Conservation (phyloP, 1,140 invertebrate species). For the Camponotus pennsylvanicus region DNA sequence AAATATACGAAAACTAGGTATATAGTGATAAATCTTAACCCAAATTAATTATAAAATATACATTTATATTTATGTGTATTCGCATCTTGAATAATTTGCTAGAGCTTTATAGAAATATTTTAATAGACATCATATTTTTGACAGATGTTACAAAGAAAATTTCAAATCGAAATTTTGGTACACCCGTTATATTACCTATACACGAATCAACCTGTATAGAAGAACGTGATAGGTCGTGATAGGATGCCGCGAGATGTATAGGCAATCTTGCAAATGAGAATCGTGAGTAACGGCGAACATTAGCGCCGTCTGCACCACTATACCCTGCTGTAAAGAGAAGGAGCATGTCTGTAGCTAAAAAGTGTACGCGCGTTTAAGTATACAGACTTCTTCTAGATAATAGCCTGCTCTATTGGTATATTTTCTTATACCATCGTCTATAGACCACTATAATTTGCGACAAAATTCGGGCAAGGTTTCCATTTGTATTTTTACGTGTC, state of each 20-base stretch:
- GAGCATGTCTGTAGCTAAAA: slow-evolving; percentile 48
- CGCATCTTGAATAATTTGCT: not conserved
- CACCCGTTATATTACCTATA: slow-evolving; percentile 79
- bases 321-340: slow-evolving; percentile 43
- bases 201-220: slow-evolving; percentile 74
- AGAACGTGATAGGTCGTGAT: slow-evolving; percentile 79
- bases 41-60: slow-evolving; percentile 11
- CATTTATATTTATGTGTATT: not conserved
- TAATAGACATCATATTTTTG: not conserved
- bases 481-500: too few relatives aligned
- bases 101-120: not conserved
- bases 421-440: slow-evolving; percentile 66
- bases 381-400: slow-evolving; percentile 72
- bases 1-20: not conserved
- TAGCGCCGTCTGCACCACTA: slow-evolving; percentile 79
- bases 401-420: slow-evolving; percentile 64
- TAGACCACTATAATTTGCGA: too few relatives aligned
- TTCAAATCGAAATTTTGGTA: slow-evolving; percentile 30
- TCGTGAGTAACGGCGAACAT: slow-evolving; percentile 85
- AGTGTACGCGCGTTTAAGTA: slow-evolving; percentile 59
- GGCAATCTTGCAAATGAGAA: slow-evolving; percentile 86
- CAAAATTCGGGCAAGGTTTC: too few relatives aligned
- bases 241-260: slow-evolving; percentile 84
- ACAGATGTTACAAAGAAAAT: not conserved
- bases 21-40: not conserved